phyloP scores from a whole-genome alignment of 1,140 invertebrate genomes.

The Panulirus ornatus region DNA sequence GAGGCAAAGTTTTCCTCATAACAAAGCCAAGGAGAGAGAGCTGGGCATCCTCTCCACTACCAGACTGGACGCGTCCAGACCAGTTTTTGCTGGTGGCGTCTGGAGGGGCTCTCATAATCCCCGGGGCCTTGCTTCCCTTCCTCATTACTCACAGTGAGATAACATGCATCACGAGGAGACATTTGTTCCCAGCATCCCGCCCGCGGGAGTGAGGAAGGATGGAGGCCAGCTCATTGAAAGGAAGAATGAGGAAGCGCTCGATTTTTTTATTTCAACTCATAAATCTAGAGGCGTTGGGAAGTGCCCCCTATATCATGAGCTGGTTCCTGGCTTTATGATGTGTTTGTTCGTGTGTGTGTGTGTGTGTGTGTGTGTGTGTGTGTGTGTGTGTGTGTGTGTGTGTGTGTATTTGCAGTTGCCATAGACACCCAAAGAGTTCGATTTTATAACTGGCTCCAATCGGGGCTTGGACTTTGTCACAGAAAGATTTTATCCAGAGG shows the following conservation, averaged over 20 bases:
- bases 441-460: no score
- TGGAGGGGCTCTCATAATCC: background rate
- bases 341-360: no score
- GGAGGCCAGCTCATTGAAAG: background rate
- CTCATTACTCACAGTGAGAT: conserved; percentile 7
- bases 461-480: no score
- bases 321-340: no score
- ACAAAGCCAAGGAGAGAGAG: background rate
- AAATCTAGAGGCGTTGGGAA: background rate
- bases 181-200: background rate
- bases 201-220: background rate
- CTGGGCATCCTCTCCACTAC: background rate
- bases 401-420: no score
- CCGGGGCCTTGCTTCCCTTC: background rate
- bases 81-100: background rate
- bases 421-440: no score
- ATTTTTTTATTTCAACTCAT: no score
- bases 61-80: background rate
- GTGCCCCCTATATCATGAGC: background rate
- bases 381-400: no score
- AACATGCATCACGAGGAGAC: conserved; percentile 2
- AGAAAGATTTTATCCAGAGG: no score
- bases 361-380: no score
- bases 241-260: background rate
- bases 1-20: background rate